Conservation (phyloP, 2,888 invertebrate genomes). For the Eupeodes luniger region DNA sequence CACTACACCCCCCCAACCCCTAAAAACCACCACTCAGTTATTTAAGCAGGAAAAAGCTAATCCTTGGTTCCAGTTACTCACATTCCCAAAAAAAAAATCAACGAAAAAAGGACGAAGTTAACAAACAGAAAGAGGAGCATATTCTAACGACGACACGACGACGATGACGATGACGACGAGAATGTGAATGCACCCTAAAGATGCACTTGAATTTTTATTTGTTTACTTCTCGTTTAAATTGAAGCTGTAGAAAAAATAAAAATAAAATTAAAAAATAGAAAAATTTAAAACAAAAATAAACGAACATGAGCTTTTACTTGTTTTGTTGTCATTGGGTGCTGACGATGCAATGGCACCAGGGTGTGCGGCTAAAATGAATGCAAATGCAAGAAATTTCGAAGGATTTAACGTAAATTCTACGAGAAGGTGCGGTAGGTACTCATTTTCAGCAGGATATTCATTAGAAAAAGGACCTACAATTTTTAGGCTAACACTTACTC, state of each 20-base stretch:
- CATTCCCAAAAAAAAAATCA: conserved; percentile 10
- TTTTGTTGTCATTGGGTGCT: conserved; percentile 69
- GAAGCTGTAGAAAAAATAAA: conserved; percentile 36
- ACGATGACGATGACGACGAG: not conserved
- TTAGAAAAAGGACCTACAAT: conserved; percentile 52
- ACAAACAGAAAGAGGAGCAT: conserved; percentile 35
- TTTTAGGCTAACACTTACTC: conserved; percentile 35
- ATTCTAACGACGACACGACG: conserved; percentile 42
- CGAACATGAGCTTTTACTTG: conserved; percentile 62
- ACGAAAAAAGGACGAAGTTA: conserved; percentile 24
- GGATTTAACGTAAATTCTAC: conserved; percentile 14
- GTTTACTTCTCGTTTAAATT: conserved; percentile 72
- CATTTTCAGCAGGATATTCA: conserved; percentile 49
- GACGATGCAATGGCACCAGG: conserved; percentile 28
- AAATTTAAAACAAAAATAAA: conserved; percentile 28
- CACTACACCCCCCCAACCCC: not conserved
- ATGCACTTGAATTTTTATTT: conserved; percentile 76
- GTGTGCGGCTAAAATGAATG: conserved; percentile 53
- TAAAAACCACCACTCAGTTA: not conserved
- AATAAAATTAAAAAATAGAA: conserved; percentile 33
- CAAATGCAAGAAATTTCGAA: conserved; percentile 56
- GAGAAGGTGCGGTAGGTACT: not conserved
- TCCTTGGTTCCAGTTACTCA: conserved; percentile 56
- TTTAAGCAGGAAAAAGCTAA: conserved; percentile 47
- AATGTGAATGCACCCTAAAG: conserved; percentile 76